Percentiles rank a stretch among this genome's conserved stretches.
These are phyloP conservation scores for Trachurus trachurus DNA, from an alignment of 2,797 vertebrate species.

Conservation along the genomic window DNA sequence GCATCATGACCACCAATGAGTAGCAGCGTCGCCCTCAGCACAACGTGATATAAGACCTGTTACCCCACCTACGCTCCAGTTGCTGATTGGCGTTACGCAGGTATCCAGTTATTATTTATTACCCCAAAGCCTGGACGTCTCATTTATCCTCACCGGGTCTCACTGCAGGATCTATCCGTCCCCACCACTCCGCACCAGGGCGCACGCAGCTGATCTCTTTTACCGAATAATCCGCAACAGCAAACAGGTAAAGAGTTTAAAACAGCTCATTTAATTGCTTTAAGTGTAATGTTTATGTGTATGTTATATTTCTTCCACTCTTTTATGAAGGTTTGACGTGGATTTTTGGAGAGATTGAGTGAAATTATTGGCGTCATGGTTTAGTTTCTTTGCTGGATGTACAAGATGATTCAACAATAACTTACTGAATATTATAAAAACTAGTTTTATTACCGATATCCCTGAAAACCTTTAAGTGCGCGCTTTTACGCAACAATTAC, in stretches of 20 bases:
- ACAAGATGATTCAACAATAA: neutral
- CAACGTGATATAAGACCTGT: constrained; percentile 69
- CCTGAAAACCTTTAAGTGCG: neutral
- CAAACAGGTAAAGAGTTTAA: constrained; percentile 68
- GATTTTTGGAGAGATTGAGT: constrained; percentile 8
- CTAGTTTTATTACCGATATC: neutral
- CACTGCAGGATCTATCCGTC: constrained; percentile 56
- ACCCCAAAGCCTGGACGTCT: constrained; percentile 63
- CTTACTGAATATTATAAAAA: neutral
- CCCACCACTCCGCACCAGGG: constrained; percentile 44
- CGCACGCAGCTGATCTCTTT: constrained; percentile 47
- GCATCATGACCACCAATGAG: constrained; percentile 70
- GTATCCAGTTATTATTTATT: constrained; percentile 83
- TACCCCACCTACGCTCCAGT: constrained; percentile 81
- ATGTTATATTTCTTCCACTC: neutral
- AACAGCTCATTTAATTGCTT: neutral
- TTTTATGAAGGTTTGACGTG: neutral
- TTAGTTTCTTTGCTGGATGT: neutral
- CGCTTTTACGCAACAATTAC: constrained; percentile 69
- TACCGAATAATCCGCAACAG: constrained; percentile 41
- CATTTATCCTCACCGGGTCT: constrained; percentile 65
- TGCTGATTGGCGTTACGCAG: constrained; percentile 87
- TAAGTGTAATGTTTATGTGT: neutral
- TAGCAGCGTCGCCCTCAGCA: constrained; percentile 54
- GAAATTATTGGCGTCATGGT: neutral